Evolutionary conservation across 2,888 invertebrate genomes (phyloP).

Genomic region (Priocnemis perturbator): DNA sequence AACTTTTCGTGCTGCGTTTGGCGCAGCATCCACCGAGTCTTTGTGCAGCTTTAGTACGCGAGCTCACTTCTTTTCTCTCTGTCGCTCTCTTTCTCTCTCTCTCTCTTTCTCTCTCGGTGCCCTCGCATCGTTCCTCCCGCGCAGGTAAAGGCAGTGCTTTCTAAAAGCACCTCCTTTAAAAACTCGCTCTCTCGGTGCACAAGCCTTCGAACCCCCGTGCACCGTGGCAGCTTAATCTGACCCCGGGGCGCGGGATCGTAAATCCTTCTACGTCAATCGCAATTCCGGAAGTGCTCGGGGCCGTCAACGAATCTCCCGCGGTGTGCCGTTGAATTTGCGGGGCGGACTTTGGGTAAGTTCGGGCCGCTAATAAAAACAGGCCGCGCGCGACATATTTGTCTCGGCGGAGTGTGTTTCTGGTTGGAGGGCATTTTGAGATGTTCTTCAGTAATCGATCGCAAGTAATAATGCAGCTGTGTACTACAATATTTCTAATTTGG

Average conservation of each 20-base stretch:
- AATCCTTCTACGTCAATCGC: slow-evolving; percentile 56
- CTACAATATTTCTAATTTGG: too few species aligned
- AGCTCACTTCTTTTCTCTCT: slow-evolving; percentile 8
- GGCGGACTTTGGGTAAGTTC: too few species aligned
- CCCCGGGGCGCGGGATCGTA: slow-evolving; percentile 52
- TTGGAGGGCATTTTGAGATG: too few species aligned
- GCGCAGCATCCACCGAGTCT: not conserved
- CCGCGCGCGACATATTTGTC: slow-evolving; percentile 27
- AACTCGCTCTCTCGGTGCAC: slow-evolving; percentile 35
- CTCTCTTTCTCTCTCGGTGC: slow-evolving; percentile 1
- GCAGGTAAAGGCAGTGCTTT: slow-evolving; percentile 27
- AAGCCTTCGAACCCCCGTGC: slow-evolving; percentile 32
- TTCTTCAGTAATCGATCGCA: too few species aligned
- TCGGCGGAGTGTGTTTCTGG: not conserved
- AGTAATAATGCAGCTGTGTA: too few species aligned
- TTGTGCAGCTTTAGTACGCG: slow-evolving; percentile 8
- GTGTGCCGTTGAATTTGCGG: too few species aligned
- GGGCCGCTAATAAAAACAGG: not conserved
- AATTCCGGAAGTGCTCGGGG: slow-evolving; percentile 42
- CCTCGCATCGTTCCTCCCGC: slow-evolving; percentile 14
- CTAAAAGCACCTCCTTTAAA: slow-evolving; percentile 50
- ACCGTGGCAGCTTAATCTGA: slow-evolving; percentile 50
- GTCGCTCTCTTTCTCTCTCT: slow-evolving; percentile 20
- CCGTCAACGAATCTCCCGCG: slow-evolving; percentile 2
- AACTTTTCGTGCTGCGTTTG: slow-evolving; percentile 9